A percentile compares a stretch with the other conserved stretches of the same genome.
Conservation (phyloP, 2,797 vertebrate genomes). For the Cynopterus sphinx region DNA sequence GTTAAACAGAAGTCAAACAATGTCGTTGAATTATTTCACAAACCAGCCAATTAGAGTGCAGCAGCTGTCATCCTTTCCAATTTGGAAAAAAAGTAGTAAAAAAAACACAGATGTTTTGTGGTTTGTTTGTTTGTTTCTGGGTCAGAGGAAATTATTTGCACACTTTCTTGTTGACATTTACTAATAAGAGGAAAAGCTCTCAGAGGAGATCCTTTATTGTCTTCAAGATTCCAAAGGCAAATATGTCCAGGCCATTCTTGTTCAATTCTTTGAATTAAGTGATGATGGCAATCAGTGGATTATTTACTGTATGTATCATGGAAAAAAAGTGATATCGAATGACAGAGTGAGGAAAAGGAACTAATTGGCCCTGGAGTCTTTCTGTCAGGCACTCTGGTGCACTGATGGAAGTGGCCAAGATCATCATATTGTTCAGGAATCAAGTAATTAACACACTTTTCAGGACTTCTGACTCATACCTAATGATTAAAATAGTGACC, state of each 20-base stretch:
- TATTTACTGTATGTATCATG: neutral
- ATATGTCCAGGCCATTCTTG: neutral
- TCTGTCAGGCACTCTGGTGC: neutral
- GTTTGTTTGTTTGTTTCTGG: constrained; percentile 14
- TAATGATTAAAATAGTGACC: neutral
- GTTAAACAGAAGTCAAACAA: constrained; percentile 41
- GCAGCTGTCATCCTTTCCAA: constrained; percentile 8
- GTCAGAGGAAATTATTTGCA: constrained; percentile 51
- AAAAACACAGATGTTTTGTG: constrained; percentile 32
- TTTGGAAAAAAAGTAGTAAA: constrained; percentile 21
- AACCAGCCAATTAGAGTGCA: constrained; percentile 21
- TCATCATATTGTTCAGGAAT: neutral
- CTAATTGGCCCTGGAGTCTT: neutral
- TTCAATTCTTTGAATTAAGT: constrained; percentile 25
- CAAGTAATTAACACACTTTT: neutral
- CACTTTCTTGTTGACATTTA: neutral
- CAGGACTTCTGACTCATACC: neutral
- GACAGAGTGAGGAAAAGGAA: neutral
- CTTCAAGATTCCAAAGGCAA: neutral
- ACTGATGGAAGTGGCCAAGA: neutral
- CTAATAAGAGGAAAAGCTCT: neutral
- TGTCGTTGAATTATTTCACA: neutral
- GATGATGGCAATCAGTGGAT: neutral
- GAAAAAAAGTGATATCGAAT: neutral
- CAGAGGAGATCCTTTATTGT: constrained; percentile 37